Evolutionary conservation across 2,113 vertebrate genomes (phyloP).

Genomic region (Silurus glanis): DNA sequence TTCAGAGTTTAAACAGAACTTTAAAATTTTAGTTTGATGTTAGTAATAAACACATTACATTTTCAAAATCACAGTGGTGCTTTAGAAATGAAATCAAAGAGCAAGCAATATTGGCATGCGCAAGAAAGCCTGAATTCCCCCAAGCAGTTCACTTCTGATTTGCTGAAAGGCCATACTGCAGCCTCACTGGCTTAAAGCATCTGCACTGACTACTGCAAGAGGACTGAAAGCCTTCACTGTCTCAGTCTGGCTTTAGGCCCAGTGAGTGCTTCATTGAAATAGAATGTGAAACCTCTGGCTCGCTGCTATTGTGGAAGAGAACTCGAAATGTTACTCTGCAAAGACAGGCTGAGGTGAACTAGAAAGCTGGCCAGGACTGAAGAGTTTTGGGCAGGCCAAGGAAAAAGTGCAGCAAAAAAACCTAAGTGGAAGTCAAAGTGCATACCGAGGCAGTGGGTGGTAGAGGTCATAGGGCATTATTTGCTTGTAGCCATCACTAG

Average conservation of each 20-base stretch:
- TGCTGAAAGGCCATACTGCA: slow-evolving; percentile 18
- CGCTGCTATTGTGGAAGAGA: slow-evolving; percentile 34
- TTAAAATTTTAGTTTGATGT: not conserved
- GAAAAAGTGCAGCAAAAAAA: slow-evolving; percentile 6
- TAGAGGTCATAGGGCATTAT: slow-evolving; percentile 99
- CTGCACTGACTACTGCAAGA: slow-evolving; percentile 15
- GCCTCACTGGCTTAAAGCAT: slow-evolving; percentile 16
- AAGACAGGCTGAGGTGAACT: slow-evolving; percentile 39
- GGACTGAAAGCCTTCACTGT: slow-evolving; percentile 43
- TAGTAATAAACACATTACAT: not conserved
- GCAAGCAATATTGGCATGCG: not conserved
- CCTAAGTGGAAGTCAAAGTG: slow-evolving; percentile 49
- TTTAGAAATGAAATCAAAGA: slow-evolving; percentile 18
- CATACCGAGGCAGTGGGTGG: slow-evolving; percentile 95
- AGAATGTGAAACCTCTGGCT: slow-evolving; percentile 43
- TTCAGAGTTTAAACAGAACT: not conserved
- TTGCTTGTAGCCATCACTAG: slow-evolving; percentile 98
- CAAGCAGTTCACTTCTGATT: slow-evolving; percentile 9
- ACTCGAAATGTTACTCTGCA: slow-evolving; percentile 44
- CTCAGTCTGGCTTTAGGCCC: slow-evolving; percentile 36
- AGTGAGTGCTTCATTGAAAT: slow-evolving; percentile 32
- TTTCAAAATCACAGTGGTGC: slow-evolving; percentile 5
- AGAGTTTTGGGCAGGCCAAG: slow-evolving; percentile 11
- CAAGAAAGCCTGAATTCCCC: slow-evolving; percentile 5
- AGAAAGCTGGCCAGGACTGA: slow-evolving; percentile 26